Evolutionary conservation across 2,888 invertebrate species (phyloP), one percentile per base, ranked within the genome.

Genomic region (Napeogenes inachia): DNA sequence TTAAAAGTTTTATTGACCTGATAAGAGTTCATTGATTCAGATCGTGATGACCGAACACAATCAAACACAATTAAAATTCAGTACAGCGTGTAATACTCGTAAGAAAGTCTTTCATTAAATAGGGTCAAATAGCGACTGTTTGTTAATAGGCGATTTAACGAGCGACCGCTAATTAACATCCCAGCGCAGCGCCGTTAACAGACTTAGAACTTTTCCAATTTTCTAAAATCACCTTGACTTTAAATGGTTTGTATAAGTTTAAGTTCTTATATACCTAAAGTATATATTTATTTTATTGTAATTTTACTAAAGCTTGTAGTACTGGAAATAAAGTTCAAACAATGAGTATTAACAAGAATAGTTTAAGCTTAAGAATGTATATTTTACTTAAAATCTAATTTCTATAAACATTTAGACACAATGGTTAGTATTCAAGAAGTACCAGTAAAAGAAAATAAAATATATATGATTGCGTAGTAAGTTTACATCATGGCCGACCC

Each of bases 181-280:
- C 69, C 72, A 72, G 76, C 78, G 78, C 78, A 72, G 75, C 66
- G 67, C 67, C 71, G 73, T 75, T 76, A 76, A 73, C 78, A 76
- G 77, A 75, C 75, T 76, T 71, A 73, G 81, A 88, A 89, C 82
- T 88, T 88, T 88, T 83, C 84, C 84, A 83, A 87, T 89, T 86
- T 84, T 80, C 81, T 74, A 78, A 79, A 79, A 80, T 82, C 74
- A 75, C 74, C 72, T 70, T 72, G 76, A 75, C 74, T 77, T 81
- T 74, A 72, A 77, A 78, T 76, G 73, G 72, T 69, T 75, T 71
- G 73, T 47, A 56, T 56, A 54, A 10, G 42, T 3, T 42, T 42
- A 10, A 0, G 30, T 50, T 21, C 2, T 50, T 50, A 3, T 55
- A 13, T 35, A 5, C 35, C 12, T 13, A 55, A 0, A 35, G 35